Evolutionary conservation across 2,888 invertebrate genomes (phyloP).

Genomic region (Patella depressa): DNA sequence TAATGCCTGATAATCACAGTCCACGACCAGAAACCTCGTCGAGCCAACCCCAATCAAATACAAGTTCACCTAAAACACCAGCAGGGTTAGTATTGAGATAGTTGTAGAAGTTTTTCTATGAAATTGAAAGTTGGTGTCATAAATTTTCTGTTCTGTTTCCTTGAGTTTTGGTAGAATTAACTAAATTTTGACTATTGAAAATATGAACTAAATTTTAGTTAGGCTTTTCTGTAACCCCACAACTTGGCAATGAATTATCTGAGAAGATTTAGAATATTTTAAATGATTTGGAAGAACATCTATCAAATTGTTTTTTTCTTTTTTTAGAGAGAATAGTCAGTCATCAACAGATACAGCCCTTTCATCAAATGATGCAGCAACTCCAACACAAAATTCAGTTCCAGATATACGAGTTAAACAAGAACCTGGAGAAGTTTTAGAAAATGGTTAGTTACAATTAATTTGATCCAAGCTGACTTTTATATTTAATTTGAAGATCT

Average conservation of each 20-base stretch:
- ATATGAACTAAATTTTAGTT: no score
- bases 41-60: constrained; percentile 52
- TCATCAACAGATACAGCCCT: constrained; percentile 71
- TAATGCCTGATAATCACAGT: constrained; percentile 47
- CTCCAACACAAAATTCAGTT: constrained; percentile 54
- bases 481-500: no score
- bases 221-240: no score
- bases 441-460: constrained; percentile 59
- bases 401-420: constrained; percentile 56
- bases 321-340: constrained; percentile 65
- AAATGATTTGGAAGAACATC: no score
- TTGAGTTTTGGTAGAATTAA: no score
- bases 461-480: background rate
- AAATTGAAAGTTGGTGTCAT: no score
- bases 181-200: no score
- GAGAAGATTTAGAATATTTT: no score
- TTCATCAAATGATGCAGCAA: constrained; percentile 65
- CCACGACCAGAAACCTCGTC: constrained; percentile 47
- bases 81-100: constrained; percentile 44
- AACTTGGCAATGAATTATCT: no score
- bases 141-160: no score
- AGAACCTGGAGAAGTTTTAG: constrained; percentile 59
- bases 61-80: constrained; percentile 64
- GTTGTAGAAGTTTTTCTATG: no score
- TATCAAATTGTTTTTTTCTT: constrained; percentile 6